A percentile compares a stretch with the other conserved stretches of the same genome.
Evolutionary conservation across 2,888 invertebrate species (phyloP).

Genomic region (Amiota minor): DNA sequence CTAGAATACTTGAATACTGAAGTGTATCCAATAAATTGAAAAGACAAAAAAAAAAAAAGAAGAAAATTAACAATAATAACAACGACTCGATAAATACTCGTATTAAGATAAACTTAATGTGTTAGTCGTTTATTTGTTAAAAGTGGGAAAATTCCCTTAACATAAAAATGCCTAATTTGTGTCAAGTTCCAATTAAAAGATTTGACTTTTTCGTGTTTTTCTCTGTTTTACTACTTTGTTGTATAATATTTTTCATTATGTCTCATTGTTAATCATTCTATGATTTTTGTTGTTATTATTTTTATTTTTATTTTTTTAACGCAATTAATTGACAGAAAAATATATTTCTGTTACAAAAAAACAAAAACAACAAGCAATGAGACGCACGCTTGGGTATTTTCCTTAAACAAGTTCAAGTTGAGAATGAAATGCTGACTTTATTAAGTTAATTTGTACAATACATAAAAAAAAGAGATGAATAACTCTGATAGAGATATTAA

Average conservation of each 20-base stretch:
- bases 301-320: neutral
- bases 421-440: too few relatives aligned
- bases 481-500: too few relatives aligned
- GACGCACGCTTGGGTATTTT: slow-evolving; percentile 25
- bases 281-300: neutral
- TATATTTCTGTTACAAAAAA: slow-evolving; percentile 8
- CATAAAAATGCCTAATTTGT: neutral
- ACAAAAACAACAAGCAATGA: too few relatives aligned
- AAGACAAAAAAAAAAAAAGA: too few relatives aligned
- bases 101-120: too few relatives aligned
- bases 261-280: neutral
- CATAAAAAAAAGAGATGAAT: too few relatives aligned
- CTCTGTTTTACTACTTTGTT: neutral
- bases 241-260: neutral
- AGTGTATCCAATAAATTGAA: too few relatives aligned
- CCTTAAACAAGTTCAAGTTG: slow-evolving; percentile 6
- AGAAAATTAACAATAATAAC: too few relatives aligned
- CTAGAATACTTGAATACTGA: too few relatives aligned
- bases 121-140: too few relatives aligned
- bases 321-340: neutral
- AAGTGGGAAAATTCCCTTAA: neutral
- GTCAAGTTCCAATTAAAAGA: slow-evolving; percentile 53
- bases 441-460: too few relatives aligned
- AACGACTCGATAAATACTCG: too few relatives aligned
- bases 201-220: slow-evolving; percentile 30